phyloP scores from a whole-genome alignment of 2,797 vertebrate species.

The Eulemur rubriventer region DNA sequence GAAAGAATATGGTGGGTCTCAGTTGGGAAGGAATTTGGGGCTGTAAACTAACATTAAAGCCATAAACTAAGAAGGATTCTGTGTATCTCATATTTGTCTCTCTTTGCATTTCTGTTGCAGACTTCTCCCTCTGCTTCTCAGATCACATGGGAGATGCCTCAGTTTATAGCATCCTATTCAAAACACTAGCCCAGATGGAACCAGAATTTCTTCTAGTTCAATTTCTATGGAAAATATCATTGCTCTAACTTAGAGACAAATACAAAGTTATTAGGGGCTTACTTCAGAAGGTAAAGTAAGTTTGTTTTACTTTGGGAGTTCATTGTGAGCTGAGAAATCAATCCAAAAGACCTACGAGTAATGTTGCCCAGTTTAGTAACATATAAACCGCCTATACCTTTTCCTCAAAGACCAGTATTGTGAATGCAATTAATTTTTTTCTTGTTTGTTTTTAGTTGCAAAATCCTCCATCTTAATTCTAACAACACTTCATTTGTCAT shows the following conservation, averaged over 20 bases:
- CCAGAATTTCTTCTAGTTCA: neutral
- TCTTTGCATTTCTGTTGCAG: neutral
- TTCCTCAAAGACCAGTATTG: neutral
- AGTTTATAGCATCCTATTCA: neutral
- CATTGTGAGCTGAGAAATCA: neutral
- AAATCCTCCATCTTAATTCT: neutral
- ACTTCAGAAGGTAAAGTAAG: neutral
- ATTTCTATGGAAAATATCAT: slow-evolving; percentile 16
- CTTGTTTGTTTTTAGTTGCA: neutral
- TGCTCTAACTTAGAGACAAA: neutral
- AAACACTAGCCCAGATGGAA: neutral
- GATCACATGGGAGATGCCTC: neutral
- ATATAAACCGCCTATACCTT: neutral
- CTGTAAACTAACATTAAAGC: neutral
- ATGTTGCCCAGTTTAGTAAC: neutral
- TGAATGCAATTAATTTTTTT: neutral
- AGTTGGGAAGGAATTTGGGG: neutral
- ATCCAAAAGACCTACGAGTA: neutral
- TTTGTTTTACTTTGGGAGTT: neutral
- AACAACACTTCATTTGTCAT: neutral
- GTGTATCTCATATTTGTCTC: neutral
- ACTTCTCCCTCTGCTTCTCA: neutral
- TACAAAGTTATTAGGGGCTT: neutral
- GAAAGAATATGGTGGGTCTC: neutral
- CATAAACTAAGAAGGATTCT: neutral